Conservation (phyloP, 2,797 vertebrate species). For the Selene dorsalis region DNA sequence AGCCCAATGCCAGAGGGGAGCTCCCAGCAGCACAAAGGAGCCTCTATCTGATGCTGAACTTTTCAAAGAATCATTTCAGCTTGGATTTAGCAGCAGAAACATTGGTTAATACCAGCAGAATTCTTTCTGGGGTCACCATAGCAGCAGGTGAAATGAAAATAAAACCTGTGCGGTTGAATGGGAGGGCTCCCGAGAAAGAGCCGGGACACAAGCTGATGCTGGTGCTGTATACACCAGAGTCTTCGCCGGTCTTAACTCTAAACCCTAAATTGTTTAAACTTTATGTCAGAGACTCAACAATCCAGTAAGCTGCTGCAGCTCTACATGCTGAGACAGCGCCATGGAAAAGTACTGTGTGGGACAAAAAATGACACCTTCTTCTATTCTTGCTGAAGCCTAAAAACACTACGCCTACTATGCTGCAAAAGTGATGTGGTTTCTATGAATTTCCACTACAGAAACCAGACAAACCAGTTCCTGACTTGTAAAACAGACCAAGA, state of each 20-base stretch:
- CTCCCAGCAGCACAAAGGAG: slow-evolving; percentile 73
- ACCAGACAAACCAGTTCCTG: slow-evolving; percentile 36
- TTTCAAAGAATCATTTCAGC: slow-evolving; percentile 71
- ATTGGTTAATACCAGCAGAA: slow-evolving; percentile 48
- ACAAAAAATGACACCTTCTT: slow-evolving; percentile 53
- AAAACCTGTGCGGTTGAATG: slow-evolving; percentile 47
- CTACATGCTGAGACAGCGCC: slow-evolving; percentile 39
- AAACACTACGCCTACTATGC: slow-evolving; percentile 32
- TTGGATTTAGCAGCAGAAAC: slow-evolving; percentile 59
- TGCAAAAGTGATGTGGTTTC: slow-evolving; percentile 49
- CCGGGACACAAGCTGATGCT: slow-evolving; percentile 5
- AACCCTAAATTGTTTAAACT: slow-evolving; percentile 56
- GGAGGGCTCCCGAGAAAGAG: slow-evolving; percentile 23
- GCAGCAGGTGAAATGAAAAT: slow-evolving; percentile 74
- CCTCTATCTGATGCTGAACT: slow-evolving; percentile 68
- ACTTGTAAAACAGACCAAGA: slow-evolving; percentile 34
- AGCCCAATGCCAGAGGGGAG: slow-evolving; percentile 65
- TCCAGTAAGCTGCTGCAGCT: slow-evolving; percentile 35
- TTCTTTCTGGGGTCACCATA: slow-evolving; percentile 63
- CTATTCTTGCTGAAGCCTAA: slow-evolving; percentile 42
- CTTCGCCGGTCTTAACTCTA: slow-evolving; percentile 34
- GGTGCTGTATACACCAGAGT: slow-evolving; percentile 32
- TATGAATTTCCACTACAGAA: slow-evolving; percentile 49
- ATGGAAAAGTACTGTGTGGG: slow-evolving; percentile 71
- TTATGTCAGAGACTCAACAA: slow-evolving; percentile 48